Base-by-base conservation (phyloP, 1,140 invertebrate genomes). In the Heliconius congener region DNA sequence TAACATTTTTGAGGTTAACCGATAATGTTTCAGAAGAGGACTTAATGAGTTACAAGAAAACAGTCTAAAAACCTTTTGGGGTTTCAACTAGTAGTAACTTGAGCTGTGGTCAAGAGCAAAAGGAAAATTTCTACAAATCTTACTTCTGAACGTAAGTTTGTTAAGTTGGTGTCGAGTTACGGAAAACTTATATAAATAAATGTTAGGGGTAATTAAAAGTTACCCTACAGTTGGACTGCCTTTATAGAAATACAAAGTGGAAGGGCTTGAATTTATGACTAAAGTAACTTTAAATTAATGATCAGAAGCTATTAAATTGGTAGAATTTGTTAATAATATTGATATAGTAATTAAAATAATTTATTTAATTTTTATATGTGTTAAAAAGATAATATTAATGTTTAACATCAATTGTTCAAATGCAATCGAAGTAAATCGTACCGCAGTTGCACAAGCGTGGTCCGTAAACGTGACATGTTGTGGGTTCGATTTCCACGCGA, bases 71-170 rank as follows among this genome's bases (percentile, higher is more conserved):
- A 66, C 60, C 60, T 66, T 30, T 66, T 66, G 60, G 60, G 60
- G 60, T 66, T 66, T 66, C 60, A 66, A 66, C 19, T 66, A 30
- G 60, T 8, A 11, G 8, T 27, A 66, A 66, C 23, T 66, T 66
- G 60, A 66, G 27, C 27, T 66, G 60, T 66, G 60, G 60, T 66
- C 60, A 66, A n/a, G 60, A 66, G 60, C 23, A 66, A 66, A 66
- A 23, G 60, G 60, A 66, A 66, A 66, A 66, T 66, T 66, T 66
- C 30, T 66, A 66, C 13, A 8, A 30, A 66, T 9, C 60, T 66
- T 66, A 66, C 60, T 66, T 66, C 9, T 66, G 27, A 30, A 66
- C 1, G 23, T 30, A 66, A 66, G 60, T 66, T 66, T 13, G 60
- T 66, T 66, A 66, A 66, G 23, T 66, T 30, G 3, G 23, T 66